A percentile compares a stretch with the other conserved stretches of the same genome.
These are phyloP conservation scores for Melanaphis sacchari DNA, from an alignment of 1,140 invertebrate genomes.

Conservation along the genomic window DNA sequence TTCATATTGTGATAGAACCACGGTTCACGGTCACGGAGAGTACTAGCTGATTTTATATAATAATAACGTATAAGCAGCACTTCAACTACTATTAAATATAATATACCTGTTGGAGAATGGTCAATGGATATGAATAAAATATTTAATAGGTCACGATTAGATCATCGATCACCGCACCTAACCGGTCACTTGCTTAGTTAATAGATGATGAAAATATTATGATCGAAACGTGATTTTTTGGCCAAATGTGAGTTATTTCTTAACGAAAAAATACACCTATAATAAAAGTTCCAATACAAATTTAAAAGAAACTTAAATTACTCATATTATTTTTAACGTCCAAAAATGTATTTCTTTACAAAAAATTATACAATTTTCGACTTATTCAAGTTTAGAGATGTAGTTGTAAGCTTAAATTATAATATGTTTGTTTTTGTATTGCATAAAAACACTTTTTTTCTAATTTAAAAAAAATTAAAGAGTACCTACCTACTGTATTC, in stretches of 20 bases:
- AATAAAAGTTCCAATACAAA: background rate
- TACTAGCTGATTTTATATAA: background rate
- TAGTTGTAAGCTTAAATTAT: too few relatives aligned
- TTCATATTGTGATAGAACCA: background rate
- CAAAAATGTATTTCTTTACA: too few relatives aligned
- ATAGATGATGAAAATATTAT: background rate
- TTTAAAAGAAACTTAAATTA: background rate
- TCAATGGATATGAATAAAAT: background rate
- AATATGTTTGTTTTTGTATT: too few relatives aligned
- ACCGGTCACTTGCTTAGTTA: background rate
- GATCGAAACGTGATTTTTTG: background rate
- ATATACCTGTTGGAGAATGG: background rate
- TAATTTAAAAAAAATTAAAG: too few relatives aligned
- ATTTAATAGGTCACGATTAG: background rate
- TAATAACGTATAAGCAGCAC: background rate
- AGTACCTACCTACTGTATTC: too few relatives aligned
- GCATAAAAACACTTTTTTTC: too few relatives aligned
- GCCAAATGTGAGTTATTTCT: background rate
- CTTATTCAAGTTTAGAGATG: too few relatives aligned
- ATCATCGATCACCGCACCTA: background rate
- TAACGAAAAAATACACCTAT: too few relatives aligned
- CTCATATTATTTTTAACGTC: background rate
- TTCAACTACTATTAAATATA: background rate
- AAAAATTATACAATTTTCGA: too few relatives aligned
- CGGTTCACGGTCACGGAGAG: background rate